A percentile compares a stretch with the other conserved stretches of the same genome.
Evolutionary conservation across 1,140 invertebrate genomes (phyloP).

Genomic region (Leptonema lineaticorne): DNA sequence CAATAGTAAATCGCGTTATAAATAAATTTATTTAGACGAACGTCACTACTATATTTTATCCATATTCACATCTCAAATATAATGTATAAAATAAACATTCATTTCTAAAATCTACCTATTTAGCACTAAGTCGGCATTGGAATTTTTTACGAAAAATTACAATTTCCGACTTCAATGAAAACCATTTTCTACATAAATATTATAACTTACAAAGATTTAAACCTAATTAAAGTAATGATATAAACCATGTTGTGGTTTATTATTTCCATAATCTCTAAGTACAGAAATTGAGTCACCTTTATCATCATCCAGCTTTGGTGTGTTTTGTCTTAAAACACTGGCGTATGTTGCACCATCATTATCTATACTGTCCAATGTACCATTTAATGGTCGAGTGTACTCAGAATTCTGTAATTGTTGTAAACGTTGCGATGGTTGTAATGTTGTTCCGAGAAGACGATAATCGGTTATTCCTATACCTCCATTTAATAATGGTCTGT

Average conservation of each 20-base stretch:
- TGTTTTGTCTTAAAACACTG: slow-evolving; percentile 51
- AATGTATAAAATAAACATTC: slow-evolving; percentile 20
- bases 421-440: slow-evolving; percentile 39
- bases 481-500: slow-evolving; percentile 39
- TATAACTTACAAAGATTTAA: slow-evolving; percentile 11
- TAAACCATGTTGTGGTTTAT: slow-evolving; percentile 35
- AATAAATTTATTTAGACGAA: slow-evolving; percentile 1
- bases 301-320: slow-evolving; percentile 38
- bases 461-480: slow-evolving; percentile 45
- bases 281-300: slow-evolving; percentile 39
- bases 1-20: slow-evolving; percentile 10
- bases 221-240: slow-evolving; percentile 40
- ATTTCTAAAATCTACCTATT: slow-evolving; percentile 22
- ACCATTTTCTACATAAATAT: slow-evolving; percentile 15
- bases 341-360: slow-evolving; percentile 50
- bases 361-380: slow-evolving; percentile 31
- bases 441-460: slow-evolving; percentile 43
- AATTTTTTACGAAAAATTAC: neutral
- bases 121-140: neutral
- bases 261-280: slow-evolving; percentile 40
- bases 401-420: slow-evolving; percentile 33
- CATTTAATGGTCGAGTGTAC: slow-evolving; percentile 41
- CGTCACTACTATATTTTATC: neutral
- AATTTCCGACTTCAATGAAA: no score
- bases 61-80: slow-evolving; percentile 22